phyloP scores from a whole-genome alignment of 2,797 vertebrate species.

The Alfaro cultratus region DNA sequence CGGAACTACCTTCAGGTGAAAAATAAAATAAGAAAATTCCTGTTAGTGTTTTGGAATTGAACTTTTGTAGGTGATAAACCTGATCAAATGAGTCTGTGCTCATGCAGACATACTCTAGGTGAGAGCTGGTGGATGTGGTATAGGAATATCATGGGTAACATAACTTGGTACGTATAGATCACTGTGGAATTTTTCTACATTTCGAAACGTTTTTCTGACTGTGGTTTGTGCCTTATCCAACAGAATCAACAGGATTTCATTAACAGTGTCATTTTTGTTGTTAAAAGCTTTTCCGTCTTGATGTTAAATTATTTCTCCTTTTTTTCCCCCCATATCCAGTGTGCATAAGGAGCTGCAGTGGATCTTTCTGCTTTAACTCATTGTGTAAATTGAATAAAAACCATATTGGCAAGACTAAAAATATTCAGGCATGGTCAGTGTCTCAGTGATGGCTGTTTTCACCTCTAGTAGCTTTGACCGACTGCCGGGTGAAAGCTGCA shows the following conservation, averaged over 20 bases:
- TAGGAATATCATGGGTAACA: conserved; percentile 25
- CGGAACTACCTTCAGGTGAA: not conserved
- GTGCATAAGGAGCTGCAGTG: conserved; percentile 19
- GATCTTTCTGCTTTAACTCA: conserved; percentile 23
- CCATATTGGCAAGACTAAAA: not conserved
- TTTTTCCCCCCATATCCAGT: conserved; percentile 39
- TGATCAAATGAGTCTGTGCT: not conserved
- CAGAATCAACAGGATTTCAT: conserved; percentile 66
- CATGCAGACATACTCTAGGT: not conserved
- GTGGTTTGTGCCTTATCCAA: conserved; percentile 65
- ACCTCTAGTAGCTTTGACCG: conserved; percentile 1
- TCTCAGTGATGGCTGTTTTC: conserved; percentile 10
- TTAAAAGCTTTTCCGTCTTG: conserved; percentile 45
- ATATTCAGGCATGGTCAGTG: not conserved
- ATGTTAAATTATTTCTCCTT: conserved; percentile 46
- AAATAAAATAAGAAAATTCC: not conserved
- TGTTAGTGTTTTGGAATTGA: not conserved
- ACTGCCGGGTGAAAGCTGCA: conserved; percentile 3
- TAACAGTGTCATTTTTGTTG: conserved; percentile 60
- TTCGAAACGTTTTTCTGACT: conserved; percentile 35
- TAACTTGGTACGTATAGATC: conserved; percentile 18
- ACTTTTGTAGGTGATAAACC: not conserved
- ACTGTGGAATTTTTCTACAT: conserved; percentile 27
- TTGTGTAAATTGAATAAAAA: conserved; percentile 2
- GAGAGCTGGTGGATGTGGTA: conserved; percentile 3